Base-by-base conservation (phyloP, 2,888 invertebrate genomes). In the Nemurella pictetii region DNA sequence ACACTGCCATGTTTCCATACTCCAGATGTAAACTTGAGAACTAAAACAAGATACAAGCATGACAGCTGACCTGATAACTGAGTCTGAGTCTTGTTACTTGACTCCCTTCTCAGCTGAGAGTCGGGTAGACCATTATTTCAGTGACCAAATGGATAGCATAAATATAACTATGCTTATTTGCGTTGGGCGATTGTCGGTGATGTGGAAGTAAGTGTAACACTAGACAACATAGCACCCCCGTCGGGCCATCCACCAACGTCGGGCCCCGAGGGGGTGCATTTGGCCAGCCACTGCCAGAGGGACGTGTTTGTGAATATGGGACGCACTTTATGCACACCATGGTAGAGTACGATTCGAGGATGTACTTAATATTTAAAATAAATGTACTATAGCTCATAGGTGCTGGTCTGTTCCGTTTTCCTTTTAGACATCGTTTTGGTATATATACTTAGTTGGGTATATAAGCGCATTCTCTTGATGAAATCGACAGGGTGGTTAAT, bases 81-180 rank as follows among this genome's bases (percentile, higher is more conserved):
- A 55, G 55, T 55, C 55, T 80, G 5, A 25, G 25, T 80, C 80
- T 80, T 80, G 35, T 32, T 80, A 80, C 80, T 75, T 35, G 80
- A 80, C 80, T 80, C 32, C 30, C 35, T 26, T 2, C n/a, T 26
- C 35, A 15, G 26, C 80, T 25, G n/a, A 32, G 80, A 26, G 80
- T 80, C 80, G 80, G 80, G 80, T 80, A 80, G 80, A 80, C 80
- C 80, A 80, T 80, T 80, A 80, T 30, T 80, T 35, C 80, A 80
- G 35, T 80, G 80, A 80, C 80, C 80, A 80, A 32, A n/a, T 55
- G 32, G 80, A 80, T 30, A 80, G 32, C 26, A 80, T 75, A 80
- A 35, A 80, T 80, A 36, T 80, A 80, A 80, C 80, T 80, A 80
- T 35, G 80, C 80, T 80, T 80, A 80, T 80, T 80, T 80, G 80